phyloP scores from a whole-genome alignment of 2,797 vertebrate species.

The Malurus splendens region DNA sequence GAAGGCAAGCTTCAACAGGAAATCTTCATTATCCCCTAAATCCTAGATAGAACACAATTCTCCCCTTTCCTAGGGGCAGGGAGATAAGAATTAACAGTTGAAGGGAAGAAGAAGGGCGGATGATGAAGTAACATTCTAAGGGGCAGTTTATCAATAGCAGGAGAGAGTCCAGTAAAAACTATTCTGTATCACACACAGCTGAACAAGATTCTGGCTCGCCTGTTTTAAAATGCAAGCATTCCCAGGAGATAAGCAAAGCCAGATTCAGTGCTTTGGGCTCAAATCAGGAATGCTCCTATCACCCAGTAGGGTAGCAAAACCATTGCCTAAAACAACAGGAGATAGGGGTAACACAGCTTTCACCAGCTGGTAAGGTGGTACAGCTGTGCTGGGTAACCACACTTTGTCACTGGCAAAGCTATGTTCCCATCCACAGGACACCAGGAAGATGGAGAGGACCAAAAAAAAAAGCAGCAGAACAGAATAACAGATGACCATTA shows the following conservation, averaged over 20 bases:
- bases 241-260: background rate
- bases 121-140: background rate
- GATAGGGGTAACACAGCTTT: background rate
- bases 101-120: background rate
- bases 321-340: background rate
- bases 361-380: background rate
- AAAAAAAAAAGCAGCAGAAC: background rate
- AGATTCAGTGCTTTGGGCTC: background rate
- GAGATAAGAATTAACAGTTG: background rate
- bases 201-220: rapidly evolving
- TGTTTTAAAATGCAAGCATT: background rate
- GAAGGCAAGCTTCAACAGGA: background rate
- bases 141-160: background rate
- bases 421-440: background rate
- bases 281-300: background rate
- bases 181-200: background rate
- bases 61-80: background rate
- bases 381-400: background rate
- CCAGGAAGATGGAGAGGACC: rapidly evolving
- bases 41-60: background rate
- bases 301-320: background rate
- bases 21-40: background rate
- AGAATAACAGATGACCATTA: background rate
- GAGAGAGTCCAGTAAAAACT: background rate
- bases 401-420: background rate